phyloP scores from a whole-genome alignment of 2,797 vertebrate genomes.

The Cyclopterus lumpus region DNA sequence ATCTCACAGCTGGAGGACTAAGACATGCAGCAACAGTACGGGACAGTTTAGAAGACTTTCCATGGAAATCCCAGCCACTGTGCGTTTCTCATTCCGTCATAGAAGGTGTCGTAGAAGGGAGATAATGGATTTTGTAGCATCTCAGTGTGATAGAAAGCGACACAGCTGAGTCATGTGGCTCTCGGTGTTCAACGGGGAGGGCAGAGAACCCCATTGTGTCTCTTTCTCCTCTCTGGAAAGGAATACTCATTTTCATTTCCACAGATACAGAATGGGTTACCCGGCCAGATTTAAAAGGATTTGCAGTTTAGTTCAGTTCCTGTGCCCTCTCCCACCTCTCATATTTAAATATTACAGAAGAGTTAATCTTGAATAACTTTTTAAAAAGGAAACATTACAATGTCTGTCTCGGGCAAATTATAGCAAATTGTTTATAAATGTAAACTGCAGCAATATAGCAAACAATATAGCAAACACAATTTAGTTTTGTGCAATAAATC shows the following conservation, averaged over 20 bases:
- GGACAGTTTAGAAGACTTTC: slow-evolving; percentile 19
- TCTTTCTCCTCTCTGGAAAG: slow-evolving; percentile 29
- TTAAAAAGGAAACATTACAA: slow-evolving; percentile 41
- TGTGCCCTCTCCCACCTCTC: slow-evolving; percentile 1
- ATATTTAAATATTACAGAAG: slow-evolving; percentile 22
- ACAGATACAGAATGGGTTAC: slow-evolving; percentile 49
- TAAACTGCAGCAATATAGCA: slow-evolving; percentile 55
- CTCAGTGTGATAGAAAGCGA: slow-evolving; percentile 55
- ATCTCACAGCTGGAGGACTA: slow-evolving; percentile 5
- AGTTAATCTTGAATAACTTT: slow-evolving; percentile 44
- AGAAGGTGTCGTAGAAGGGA: slow-evolving; percentile 32
- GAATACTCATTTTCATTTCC: slow-evolving; percentile 56
- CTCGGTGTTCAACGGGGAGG: slow-evolving; percentile 43
- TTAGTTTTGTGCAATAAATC: slow-evolving; percentile 58
- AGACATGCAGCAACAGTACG: slow-evolving; percentile 5
- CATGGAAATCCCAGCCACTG: slow-evolving; percentile 27
- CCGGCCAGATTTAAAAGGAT: slow-evolving; percentile 34
- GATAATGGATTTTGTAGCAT: slow-evolving; percentile 57
- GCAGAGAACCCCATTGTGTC: slow-evolving; percentile 59
- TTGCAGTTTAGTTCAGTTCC: slow-evolving; percentile 21
- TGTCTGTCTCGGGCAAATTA: slow-evolving; percentile 44
- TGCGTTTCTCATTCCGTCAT: slow-evolving; percentile 43
- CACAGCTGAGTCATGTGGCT: slow-evolving; percentile 60
- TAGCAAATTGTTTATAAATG: slow-evolving; percentile 67
- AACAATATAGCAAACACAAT: slow-evolving; percentile 65